Evolutionary conservation across 2,888 invertebrate genomes (phyloP).

Genomic region (Mongoloraphidia duomilia): DNA sequence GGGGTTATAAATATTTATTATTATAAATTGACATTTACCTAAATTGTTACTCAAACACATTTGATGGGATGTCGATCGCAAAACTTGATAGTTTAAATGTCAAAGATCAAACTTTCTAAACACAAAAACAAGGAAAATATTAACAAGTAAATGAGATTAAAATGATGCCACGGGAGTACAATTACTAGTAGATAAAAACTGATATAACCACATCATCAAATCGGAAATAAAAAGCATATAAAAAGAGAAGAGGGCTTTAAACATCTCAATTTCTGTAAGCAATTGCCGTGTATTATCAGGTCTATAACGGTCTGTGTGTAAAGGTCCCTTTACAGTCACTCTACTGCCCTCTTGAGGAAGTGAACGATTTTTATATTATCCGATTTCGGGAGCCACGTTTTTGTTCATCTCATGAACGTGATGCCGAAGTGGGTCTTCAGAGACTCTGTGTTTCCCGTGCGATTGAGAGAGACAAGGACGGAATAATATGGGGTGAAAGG

Average conservation of each 20-base stretch:
- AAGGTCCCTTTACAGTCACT: constrained; percentile 4
- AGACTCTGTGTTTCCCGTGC: background rate
- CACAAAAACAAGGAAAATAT: too few relatives aligned
- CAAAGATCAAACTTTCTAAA: too few relatives aligned
- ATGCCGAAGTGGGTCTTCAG: constrained; percentile 20
- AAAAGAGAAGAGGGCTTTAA: constrained; percentile 5
- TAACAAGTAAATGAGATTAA: too few relatives aligned
- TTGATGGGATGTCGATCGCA: too few relatives aligned
- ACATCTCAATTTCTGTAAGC: too few relatives aligned
- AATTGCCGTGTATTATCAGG: too few relatives aligned
- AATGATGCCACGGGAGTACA: too few relatives aligned
- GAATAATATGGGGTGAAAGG: constrained; percentile 3
- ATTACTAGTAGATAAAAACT: background rate
- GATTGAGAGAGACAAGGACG: constrained; percentile 6
- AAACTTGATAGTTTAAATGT: too few relatives aligned
- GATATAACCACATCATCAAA: constrained; percentile 7
- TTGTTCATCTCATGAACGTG: constrained; percentile 23
- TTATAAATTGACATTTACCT: too few relatives aligned
- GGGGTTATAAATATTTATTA: too few relatives aligned
- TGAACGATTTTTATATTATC: constrained; percentile 23
- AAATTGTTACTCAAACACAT: too few relatives aligned
- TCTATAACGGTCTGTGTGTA: too few relatives aligned
- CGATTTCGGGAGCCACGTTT: constrained; percentile 24
- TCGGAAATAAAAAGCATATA: constrained; percentile 9
- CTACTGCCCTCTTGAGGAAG: constrained; percentile 19